Conservation (phyloP, 2,888 invertebrate genomes). For the Caenorhabditis auriculariae region DNA sequence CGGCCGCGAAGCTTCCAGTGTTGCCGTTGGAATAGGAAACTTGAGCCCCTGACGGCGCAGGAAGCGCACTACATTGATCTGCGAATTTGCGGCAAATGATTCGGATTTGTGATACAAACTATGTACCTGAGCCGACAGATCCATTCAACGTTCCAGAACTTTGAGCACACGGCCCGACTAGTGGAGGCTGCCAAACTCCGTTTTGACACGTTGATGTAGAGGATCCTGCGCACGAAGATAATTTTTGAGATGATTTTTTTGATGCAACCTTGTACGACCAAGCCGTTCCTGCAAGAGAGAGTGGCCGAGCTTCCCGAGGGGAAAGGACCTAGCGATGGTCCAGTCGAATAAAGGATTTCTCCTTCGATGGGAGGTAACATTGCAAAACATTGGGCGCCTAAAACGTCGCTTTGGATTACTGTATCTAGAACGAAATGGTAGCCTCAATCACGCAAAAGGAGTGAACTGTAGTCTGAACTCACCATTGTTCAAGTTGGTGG, state of each 20-base stretch:
- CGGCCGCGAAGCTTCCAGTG: background rate
- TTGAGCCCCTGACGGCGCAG: slow-evolving; percentile 18
- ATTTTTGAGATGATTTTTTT: too few species aligned
- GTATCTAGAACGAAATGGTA: too few species aligned
- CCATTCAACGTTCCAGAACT: background rate
- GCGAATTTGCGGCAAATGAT: too few species aligned
- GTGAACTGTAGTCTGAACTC: too few species aligned
- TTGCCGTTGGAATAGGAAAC: slow-evolving; percentile 14
- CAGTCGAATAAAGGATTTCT: background rate
- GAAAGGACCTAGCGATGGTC: background rate
- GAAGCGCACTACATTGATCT: slow-evolving; percentile 12
- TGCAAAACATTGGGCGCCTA: background rate
- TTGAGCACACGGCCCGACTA: slow-evolving; percentile 8
- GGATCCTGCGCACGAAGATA: too few species aligned
- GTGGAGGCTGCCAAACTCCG: slow-evolving; percentile 7
- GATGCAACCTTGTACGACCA: too few species aligned
- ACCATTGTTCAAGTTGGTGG: too few species aligned
- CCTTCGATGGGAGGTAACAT: background rate
- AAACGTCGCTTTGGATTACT: too few species aligned
- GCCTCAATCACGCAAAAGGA: too few species aligned
- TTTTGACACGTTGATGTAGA: slow-evolving; percentile 15
- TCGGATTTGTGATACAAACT: too few species aligned
- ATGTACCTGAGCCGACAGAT: too few species aligned
- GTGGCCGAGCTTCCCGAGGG: slow-evolving; percentile 20
- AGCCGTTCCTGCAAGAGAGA: slow-evolving; percentile 8